Percentiles rank a stretch among this genome's conserved stretches.
Conservation (phyloP, 2,888 invertebrate genomes). For the Nebria salina region DNA sequence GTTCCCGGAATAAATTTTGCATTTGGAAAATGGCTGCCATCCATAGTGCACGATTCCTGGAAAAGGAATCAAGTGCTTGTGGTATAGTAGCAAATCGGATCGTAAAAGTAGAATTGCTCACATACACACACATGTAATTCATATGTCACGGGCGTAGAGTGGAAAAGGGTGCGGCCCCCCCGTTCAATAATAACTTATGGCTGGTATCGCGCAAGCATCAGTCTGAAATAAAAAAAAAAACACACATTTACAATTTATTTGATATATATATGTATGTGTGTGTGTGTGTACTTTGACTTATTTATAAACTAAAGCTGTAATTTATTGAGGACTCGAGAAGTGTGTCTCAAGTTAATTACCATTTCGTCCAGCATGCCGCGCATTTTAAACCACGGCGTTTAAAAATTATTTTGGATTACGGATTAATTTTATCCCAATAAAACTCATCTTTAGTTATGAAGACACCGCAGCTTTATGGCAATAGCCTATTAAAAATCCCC, state of each 20-base stretch:
- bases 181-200: background rate
- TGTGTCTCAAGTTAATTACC: constrained; percentile 44
- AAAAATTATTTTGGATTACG: background rate
- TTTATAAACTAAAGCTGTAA: constrained; percentile 35
- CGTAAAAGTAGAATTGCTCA: background rate
- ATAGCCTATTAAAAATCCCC: background rate
- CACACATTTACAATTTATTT: background rate
- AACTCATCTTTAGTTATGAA: constrained; percentile 12
- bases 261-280: background rate
- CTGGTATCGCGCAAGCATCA: background rate
- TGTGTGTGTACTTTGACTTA: constrained; percentile 14
- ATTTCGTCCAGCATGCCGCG: background rate
- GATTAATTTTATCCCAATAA: constrained; percentile 19
- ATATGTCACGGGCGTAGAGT: background rate
- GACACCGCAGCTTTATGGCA: constrained; percentile 15
- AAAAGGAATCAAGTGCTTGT: background rate
- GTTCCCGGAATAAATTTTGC: background rate
- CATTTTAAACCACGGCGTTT: background rate
- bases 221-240: background rate
- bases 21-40: background rate
- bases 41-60: background rate
- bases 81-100: background rate
- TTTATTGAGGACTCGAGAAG: constrained; percentile 44
- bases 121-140: background rate
- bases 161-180: background rate